phyloP scores from a whole-genome alignment of 2,797 vertebrate species.

The Phoxinus dragarum region DNA sequence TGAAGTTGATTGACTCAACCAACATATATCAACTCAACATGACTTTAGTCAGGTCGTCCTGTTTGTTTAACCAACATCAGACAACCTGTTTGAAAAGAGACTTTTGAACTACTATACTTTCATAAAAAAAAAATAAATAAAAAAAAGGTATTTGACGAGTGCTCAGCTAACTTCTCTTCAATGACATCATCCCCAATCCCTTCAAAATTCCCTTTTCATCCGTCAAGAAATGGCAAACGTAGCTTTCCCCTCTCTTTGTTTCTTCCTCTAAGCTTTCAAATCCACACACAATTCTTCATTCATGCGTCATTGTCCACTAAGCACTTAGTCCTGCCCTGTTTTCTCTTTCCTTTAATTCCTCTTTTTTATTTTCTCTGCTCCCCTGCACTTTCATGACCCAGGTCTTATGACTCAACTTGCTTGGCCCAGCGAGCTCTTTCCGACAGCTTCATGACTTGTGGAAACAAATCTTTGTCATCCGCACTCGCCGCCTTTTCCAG shows the following conservation, averaged over 20 bases:
- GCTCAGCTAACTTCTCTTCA: background rate
- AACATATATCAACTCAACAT: too few relatives aligned
- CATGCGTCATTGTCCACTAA: conserved; percentile 26
- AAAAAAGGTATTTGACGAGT: background rate
- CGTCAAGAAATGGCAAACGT: conserved; percentile 20
- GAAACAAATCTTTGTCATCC: conserved; percentile 66
- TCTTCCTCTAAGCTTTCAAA: conserved; percentile 17
- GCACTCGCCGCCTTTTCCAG: conserved; percentile 56
- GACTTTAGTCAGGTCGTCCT: background rate
- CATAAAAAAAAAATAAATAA: too few relatives aligned
- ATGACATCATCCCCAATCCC: background rate
- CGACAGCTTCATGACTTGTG: conserved; percentile 59
- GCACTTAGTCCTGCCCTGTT: background rate
- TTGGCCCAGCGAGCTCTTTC: conserved; percentile 62
- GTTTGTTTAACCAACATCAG: background rate
- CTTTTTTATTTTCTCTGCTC: conserved; percentile 22
- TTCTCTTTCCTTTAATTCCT: conserved; percentile 1
- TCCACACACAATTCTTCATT: conserved; percentile 27
- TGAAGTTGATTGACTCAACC: too few relatives aligned
- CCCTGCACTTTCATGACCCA: conserved; percentile 30
- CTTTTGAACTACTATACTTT: background rate
- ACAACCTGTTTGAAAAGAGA: background rate
- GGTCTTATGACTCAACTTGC: conserved; percentile 63
- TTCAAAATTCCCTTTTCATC: conserved; percentile 8
- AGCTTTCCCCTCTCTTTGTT: conserved; percentile 18